Evolutionary conservation across 2,797 vertebrate species (phyloP).

Genomic region (Cynodonichthys magdalenae): DNA sequence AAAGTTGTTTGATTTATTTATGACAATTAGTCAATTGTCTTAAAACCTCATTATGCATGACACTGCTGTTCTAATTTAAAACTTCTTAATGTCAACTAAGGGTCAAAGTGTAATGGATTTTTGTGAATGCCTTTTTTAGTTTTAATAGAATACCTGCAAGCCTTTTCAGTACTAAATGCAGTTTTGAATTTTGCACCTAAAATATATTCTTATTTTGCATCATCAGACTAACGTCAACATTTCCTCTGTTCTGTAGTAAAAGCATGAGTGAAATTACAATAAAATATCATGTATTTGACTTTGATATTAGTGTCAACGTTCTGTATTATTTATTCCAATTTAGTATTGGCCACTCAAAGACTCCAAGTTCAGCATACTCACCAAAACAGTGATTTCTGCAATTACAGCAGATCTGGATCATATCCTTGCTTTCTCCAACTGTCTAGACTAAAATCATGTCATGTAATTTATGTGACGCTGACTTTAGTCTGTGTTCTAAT

Average conservation of each 20-base stretch:
- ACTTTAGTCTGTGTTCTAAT: neutral
- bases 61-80: neutral
- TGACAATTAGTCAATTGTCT: neutral
- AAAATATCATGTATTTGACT: neutral
- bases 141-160: neutral
- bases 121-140: neutral
- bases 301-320: neutral
- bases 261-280: neutral
- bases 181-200: neutral
- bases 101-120: neutral
- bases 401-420: neutral
- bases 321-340: too few relatives aligned
- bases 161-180: neutral
- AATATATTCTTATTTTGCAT: neutral
- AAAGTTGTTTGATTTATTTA: neutral
- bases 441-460: neutral
- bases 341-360: neutral
- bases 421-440: too few relatives aligned
- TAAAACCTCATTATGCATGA: constrained; percentile 1
- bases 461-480: too few relatives aligned
- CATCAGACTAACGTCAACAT: neutral
- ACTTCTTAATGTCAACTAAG: neutral
- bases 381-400: neutral
- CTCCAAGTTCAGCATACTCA: neutral
- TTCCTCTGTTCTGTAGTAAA: neutral